Conservation (phyloP, 2,113 vertebrate species). For the Murina feae region DNA sequence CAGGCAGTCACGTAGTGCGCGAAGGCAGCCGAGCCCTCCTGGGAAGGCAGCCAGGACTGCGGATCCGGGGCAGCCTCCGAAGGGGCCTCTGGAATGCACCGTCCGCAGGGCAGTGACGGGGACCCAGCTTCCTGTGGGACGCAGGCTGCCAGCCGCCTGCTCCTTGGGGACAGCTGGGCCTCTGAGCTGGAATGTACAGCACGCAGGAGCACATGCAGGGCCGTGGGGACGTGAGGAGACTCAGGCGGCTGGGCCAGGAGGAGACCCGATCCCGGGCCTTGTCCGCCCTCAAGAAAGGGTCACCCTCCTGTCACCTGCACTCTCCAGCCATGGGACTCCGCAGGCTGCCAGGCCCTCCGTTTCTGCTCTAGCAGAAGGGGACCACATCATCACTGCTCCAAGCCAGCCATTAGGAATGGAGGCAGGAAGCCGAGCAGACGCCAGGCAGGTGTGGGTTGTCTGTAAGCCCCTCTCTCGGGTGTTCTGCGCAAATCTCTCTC, state of each 20-base stretch:
- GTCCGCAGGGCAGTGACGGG: neutral
- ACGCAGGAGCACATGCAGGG: accelerated
- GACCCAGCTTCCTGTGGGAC: slow-evolving; percentile 13
- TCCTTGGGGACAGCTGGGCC: neutral
- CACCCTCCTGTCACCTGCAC: neutral
- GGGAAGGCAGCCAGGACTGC: neutral
- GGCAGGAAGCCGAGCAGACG: accelerated
- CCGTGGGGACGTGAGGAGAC: neutral
- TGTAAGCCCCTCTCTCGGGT: accelerated
- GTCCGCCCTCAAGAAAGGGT: neutral
- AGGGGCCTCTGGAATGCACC: neutral
- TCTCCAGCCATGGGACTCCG: too few species aligned
- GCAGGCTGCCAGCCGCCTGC: neutral
- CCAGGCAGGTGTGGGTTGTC: accelerated
- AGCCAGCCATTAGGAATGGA: accelerated
- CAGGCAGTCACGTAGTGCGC: neutral
- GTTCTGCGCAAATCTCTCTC: neutral
- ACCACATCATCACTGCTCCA: accelerated
- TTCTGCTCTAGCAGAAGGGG: neutral
- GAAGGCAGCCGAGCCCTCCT: accelerated
- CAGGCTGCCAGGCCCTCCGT: neutral
- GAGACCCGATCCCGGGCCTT: neutral
- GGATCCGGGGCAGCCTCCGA: neutral
- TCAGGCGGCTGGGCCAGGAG: accelerated
- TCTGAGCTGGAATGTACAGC: neutral